Evolutionary conservation across 2,888 invertebrate species (phyloP).

Genomic region (Patella ulyssiponensis): DNA sequence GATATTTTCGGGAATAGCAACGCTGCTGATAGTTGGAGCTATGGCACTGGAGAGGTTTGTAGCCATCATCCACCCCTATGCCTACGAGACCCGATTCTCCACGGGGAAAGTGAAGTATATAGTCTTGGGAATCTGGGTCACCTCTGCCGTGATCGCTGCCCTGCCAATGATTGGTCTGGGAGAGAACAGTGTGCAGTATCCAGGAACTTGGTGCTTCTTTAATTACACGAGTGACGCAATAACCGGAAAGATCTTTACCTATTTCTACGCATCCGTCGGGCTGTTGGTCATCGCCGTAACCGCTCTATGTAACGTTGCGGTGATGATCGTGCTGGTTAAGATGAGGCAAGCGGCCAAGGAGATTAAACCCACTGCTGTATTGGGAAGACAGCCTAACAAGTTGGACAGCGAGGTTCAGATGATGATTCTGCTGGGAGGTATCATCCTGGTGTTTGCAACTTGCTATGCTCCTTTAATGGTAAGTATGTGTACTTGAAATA

Average conservation of each 20-base stretch:
- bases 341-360: constrained; percentile 50
- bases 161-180: constrained; percentile 69
- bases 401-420: constrained; percentile 68
- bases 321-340: constrained; percentile 54
- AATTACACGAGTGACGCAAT: constrained; percentile 59
- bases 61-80: constrained; percentile 62
- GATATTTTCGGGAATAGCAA: constrained; percentile 64
- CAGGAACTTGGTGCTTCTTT: constrained; percentile 72
- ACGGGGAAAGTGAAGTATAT: constrained; percentile 48
- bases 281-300: constrained; percentile 58
- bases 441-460: constrained; percentile 67
- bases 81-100: constrained; percentile 58
- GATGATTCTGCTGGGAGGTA: constrained; percentile 69
- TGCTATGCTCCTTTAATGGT: constrained; percentile 72
- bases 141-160: constrained; percentile 56
- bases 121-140: constrained; percentile 51
- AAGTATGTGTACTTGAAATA: constrained; percentile 29
- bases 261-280: constrained; percentile 62
- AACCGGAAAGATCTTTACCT: constrained; percentile 58
- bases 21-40: constrained; percentile 66
- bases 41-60: constrained; percentile 70
- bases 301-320: constrained; percentile 56
- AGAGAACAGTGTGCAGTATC: constrained; percentile 66
- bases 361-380: constrained; percentile 36
- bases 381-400: constrained; percentile 24